Evolutionary conservation across 2,113 vertebrate genomes (phyloP), one percentile per base, ranked within the genome.

Genomic region (Silurus asotus): DNA sequence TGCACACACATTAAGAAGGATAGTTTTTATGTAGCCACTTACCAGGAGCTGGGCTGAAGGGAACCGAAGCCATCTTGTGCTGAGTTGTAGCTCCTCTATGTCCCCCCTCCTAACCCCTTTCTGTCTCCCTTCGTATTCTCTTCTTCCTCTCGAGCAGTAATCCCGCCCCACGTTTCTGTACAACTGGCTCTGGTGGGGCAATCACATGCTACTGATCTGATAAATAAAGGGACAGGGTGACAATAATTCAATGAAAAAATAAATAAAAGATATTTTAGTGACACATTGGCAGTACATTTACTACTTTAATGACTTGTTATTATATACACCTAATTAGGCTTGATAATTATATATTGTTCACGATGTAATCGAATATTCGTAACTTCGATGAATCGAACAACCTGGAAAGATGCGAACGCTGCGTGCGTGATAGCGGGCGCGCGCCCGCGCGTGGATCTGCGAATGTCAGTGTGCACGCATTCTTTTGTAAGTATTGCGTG

Each of bases 11-110:
- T 23, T 61, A 37, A 14, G 28, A 28, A 78, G 84, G 56, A 51
- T 88, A 82, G 0, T 56, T 28, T 81, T 78, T 87, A 62, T 89
- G 86, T 87, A 77, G 69, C 83, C 86, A 93, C 94, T 94, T 86
- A 95, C 94, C 94, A 37, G 93, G 90, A 88, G 92, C 92, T 83
- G 91, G 93, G 88, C 90, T 90, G 91, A 93, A 93, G 92, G 93
- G 94, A 93, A 93, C 90, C 88, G 94, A 93, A 93, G 94, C 94
- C 94, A 95, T 95, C 93, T 95, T 95, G 93, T 93, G 91, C 87
- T 91, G 91, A 69, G 45, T 48, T 61, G 48, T 25, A 64, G 82
- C 85, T 84, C 83, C 70, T 62, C 75, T 75, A 37, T 61, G 92
- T 92, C 91, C 91, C 92, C 92, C 93, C 91, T 93, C 91, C 92